Evolutionary conservation across 2,888 invertebrate genomes (phyloP).

Genomic region (Erebia aethiops): DNA sequence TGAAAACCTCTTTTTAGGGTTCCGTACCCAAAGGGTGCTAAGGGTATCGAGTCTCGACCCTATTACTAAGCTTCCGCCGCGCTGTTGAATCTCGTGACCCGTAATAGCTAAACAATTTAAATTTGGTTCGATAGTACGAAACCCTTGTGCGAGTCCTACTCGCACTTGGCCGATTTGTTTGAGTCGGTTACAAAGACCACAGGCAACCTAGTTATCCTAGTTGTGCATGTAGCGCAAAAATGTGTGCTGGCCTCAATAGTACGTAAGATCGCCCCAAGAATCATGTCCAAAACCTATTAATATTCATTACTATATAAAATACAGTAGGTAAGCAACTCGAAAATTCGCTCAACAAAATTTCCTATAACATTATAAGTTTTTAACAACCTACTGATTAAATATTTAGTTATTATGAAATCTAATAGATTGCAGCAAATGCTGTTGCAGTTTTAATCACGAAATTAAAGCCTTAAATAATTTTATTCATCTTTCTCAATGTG

Average conservation of each 20-base stretch:
- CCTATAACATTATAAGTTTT: not conserved
- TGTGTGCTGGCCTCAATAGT: slow-evolving; percentile 17
- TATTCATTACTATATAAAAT: not conserved
- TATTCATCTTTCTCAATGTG: not conserved
- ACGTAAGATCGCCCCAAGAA: slow-evolving; percentile 26
- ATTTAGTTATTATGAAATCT: not conserved
- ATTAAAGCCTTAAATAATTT: not conserved
- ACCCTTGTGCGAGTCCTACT: no score
- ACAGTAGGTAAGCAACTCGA: not conserved
- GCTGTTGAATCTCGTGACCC: no score
- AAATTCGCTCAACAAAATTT: slow-evolving; percentile 16
- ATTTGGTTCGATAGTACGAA: no score
- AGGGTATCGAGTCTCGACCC: no score
- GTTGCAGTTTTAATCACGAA: not conserved
- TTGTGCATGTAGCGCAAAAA: not conserved
- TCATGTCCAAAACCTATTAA: slow-evolving; percentile 29
- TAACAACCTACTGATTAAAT: not conserved
- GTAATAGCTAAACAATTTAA: no score
- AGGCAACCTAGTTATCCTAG: no score
- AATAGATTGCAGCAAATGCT: not conserved
- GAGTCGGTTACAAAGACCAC: no score
- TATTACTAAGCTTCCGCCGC: no score
- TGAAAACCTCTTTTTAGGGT: no score
- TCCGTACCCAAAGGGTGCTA: no score
- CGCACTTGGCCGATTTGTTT: no score